Percentiles rank a stretch among this genome's conserved stretches.
Evolutionary conservation across 2,888 invertebrate species (phyloP).

Genomic region (Flexamia atlantica): DNA sequence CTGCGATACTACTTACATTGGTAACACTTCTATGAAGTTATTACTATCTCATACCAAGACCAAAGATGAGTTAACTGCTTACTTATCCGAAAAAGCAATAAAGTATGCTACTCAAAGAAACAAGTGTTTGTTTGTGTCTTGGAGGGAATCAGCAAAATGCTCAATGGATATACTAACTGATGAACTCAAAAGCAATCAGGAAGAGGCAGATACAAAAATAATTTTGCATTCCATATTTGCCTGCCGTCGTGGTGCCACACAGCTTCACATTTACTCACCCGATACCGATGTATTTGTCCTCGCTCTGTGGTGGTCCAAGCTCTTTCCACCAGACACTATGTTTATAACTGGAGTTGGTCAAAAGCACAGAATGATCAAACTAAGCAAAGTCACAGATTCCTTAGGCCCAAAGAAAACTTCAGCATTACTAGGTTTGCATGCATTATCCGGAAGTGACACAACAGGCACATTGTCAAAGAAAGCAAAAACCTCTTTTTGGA

Average conservation of each 20-base stretch:
- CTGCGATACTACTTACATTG: not conserved
- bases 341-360: constrained; percentile 32
- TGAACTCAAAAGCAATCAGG: too few relatives aligned
- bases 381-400: constrained; percentile 22
- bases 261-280: too few relatives aligned
- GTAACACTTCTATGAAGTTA: not conserved
- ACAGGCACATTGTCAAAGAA: constrained; percentile 43
- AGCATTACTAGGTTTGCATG: constrained; percentile 38
- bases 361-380: constrained; percentile 3
- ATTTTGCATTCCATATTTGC: too few relatives aligned
- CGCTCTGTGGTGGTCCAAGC: constrained; percentile 44
- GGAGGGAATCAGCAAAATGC: too few relatives aligned
- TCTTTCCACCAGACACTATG: too few relatives aligned
- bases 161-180: too few relatives aligned
- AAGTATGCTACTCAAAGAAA: constrained; percentile 21
- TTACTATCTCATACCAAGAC: constrained; percentile 15
- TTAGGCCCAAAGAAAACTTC: too few relatives aligned
- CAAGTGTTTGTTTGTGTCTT: constrained; percentile 37
- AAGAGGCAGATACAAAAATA: too few relatives aligned
- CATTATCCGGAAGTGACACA: constrained; percentile 31
- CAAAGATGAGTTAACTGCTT: too few relatives aligned
- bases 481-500: constrained; percentile 44
- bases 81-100: constrained; percentile 18
- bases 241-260: too few relatives aligned
- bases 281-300: constrained; percentile 41